Evolutionary conservation across 2,797 vertebrate species (phyloP).

Genomic region (Limosa lapponica): DNA sequence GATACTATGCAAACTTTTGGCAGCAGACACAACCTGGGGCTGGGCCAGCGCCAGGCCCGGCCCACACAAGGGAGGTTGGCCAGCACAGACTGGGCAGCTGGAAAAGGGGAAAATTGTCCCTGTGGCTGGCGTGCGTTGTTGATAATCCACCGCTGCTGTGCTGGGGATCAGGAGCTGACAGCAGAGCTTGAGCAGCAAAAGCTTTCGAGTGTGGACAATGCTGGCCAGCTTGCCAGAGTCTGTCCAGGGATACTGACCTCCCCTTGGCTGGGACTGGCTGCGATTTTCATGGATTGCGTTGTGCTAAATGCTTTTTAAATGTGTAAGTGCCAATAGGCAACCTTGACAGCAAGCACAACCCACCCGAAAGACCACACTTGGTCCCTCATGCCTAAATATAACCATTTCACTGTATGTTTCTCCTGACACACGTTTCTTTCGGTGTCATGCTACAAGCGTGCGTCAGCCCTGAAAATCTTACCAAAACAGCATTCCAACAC

Average conservation of each 20-base stretch:
- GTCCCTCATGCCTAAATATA: background rate
- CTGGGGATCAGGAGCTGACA: background rate
- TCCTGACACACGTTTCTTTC: fast-evolving
- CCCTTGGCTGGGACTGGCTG: background rate
- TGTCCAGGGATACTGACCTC: too few species aligned
- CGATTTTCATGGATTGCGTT: fast-evolving
- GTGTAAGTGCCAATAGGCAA: background rate
- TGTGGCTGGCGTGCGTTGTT: fast-evolving
- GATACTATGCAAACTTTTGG: background rate
- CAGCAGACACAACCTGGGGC: background rate
- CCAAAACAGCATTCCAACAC: background rate
- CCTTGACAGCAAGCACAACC: background rate
- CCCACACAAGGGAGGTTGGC: background rate
- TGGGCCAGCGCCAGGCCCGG: background rate
- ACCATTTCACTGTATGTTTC: background rate
- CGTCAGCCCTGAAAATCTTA: background rate
- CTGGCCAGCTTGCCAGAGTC: background rate
- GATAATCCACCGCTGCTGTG: fast-evolving
- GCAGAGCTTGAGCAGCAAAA: background rate
- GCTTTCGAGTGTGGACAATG: background rate
- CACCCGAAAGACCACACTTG: fast-evolving
- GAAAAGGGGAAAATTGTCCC: background rate
- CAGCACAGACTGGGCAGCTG: background rate
- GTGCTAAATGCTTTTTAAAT: background rate
- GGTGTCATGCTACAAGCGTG: fast-evolving